Base-by-base conservation (phyloP, 2,113 vertebrate genomes). In the Amblyopsis rosae region DNA sequence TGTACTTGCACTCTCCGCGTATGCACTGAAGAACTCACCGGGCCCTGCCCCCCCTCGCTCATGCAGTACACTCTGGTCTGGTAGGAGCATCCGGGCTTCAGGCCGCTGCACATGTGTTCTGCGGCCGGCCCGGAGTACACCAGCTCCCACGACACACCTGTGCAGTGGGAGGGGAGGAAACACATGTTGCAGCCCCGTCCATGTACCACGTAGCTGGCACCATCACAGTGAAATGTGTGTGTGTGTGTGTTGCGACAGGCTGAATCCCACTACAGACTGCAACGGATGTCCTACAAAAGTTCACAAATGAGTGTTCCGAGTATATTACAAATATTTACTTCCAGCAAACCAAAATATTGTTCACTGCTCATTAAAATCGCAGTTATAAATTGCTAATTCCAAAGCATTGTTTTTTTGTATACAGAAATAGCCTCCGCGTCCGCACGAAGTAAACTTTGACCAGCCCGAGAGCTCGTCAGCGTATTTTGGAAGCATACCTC, bases 41-140 rank as follows among this genome's bases (percentile, higher is more conserved):
- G 92, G 92, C 97, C 98, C 90, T 97, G 95, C 77, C 97, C 97
- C 87, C 97, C 96, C 79, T 96, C 95, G 77, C 94, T 97, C 74
- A 93, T n/a, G 77, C 97, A 99, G 85, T 95, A 96, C 3, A 96
- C 93, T 73, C 94, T 90, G 46, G 94, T 88, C 65, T 94, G 94
- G 86, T 98, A 98, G 67, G 88, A 91, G 79, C 85, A 94, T 80
- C 97, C 97, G 0, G 97, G 96, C 82, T 91, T 96, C 59, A 99
- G 91, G 12, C 95, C 94, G 70, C 96, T 95, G 87, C 95, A 98
- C 76, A 95, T 83, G n/a, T 96, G 92, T 76, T 99, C 97, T 79
- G 87, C 81, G 0, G 93, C 86, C 6, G 92, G 82, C n/a, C 97
- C 97, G 0, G 91, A 95, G 90, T 98, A 98, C 69, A 95, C 88